phyloP scores from a whole-genome alignment of 2,888 invertebrate species.

The Mesodorylaimus sp. region DNA sequence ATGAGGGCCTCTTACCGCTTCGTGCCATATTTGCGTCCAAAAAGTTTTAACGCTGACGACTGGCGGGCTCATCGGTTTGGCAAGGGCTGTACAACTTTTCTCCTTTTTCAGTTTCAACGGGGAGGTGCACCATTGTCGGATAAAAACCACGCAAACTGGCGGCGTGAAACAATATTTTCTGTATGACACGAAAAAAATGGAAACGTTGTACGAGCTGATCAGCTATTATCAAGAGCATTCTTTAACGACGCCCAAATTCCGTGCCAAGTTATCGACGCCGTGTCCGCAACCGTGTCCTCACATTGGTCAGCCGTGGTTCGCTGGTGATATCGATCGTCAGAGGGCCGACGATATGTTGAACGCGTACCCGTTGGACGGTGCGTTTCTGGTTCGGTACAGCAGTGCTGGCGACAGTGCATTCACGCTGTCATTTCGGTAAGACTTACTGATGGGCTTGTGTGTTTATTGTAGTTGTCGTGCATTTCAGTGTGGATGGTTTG shows the following conservation, averaged over 20 bases:
- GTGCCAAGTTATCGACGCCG: constrained; percentile 13
- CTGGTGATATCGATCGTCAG: constrained; percentile 8
- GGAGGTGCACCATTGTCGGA: constrained; percentile 26
- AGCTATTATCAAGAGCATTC: constrained; percentile 21
- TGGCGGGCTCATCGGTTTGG: too few relatives aligned
- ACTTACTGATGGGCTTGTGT: neutral
- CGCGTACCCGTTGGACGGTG: constrained; percentile 66
- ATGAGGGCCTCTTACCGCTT: too few relatives aligned
- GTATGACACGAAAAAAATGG: constrained; percentile 23
- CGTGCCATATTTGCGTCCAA: too few relatives aligned
- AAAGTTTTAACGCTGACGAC: too few relatives aligned
- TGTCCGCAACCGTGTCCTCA: constrained; percentile 30
- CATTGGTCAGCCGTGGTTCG: constrained; percentile 19
- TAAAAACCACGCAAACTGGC: constrained; percentile 20
- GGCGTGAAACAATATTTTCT: constrained; percentile 27
- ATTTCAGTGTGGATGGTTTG: constrained; percentile 61
- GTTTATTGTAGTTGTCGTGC: neutral
- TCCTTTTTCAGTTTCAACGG: neutral
- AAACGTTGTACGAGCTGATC: constrained; percentile 28
- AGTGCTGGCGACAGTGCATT: constrained; percentile 65
- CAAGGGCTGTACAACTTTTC: too few relatives aligned
- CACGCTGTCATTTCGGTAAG: constrained; percentile 76
- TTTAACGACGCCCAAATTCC: constrained; percentile 11
- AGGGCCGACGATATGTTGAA: constrained; percentile 73
- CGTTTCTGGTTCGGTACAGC: constrained; percentile 77